Evolutionary conservation across 1,140 invertebrate species (phyloP).

Genomic region (Thereuonema tuberculata): DNA sequence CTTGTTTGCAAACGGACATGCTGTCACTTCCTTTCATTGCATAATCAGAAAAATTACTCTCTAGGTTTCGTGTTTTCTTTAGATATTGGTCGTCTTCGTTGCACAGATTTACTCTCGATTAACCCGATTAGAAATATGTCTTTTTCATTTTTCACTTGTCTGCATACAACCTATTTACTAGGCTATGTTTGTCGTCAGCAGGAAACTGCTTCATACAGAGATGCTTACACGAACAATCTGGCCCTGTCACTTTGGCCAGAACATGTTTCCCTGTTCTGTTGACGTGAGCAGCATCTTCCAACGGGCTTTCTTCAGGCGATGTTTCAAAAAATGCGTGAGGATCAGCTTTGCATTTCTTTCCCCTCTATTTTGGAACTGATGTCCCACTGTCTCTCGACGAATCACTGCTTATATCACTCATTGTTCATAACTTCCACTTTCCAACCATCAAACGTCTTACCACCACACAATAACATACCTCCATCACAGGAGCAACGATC

Average conservation of each 20-base stretch:
- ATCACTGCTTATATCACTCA: too few relatives aligned
- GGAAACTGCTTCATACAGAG: neutral
- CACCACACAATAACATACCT: too few relatives aligned
- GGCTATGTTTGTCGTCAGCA: neutral
- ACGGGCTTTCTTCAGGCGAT: neutral
- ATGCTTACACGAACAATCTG: neutral
- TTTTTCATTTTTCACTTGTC: neutral
- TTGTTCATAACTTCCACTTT: too few relatives aligned
- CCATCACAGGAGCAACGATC: too few relatives aligned
- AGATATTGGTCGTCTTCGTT: neutral
- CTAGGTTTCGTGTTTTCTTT: neutral
- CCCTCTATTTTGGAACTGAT: too few relatives aligned
- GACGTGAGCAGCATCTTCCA: neutral
- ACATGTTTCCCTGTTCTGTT: neutral
- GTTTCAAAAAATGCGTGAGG: neutral
- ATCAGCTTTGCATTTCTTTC: neutral
- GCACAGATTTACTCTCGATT: neutral
- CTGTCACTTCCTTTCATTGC: neutral
- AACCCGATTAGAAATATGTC: neutral
- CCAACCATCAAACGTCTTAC: too few relatives aligned
- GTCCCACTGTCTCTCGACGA: too few relatives aligned
- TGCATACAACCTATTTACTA: neutral
- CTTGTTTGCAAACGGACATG: neutral
- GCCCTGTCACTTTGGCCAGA: neutral
- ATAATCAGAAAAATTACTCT: neutral